phyloP scores from a whole-genome alignment of 2,113 vertebrate genomes.

The Erythrocebus patas region DNA sequence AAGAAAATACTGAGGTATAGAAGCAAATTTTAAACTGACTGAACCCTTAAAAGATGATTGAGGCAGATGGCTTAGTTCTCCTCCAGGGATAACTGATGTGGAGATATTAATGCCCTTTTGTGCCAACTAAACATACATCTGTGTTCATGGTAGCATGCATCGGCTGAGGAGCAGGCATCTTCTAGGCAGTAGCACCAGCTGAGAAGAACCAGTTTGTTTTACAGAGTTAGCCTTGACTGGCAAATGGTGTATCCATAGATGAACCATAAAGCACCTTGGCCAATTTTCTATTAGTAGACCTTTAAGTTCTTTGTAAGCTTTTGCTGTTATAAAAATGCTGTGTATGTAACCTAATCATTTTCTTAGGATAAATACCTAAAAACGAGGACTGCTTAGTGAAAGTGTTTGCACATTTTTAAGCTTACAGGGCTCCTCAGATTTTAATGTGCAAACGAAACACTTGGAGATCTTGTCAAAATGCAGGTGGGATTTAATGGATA shows the following conservation, averaged over 20 bases:
- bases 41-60: neutral
- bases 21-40: neutral
- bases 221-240: neutral
- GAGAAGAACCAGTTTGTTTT: neutral
- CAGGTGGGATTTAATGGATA: neutral
- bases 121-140: neutral
- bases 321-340: neutral
- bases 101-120: neutral
- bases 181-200: neutral
- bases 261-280: neutral
- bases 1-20: neutral
- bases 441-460: neutral
- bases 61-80: neutral
- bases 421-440: neutral
- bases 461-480: neutral
- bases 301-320: neutral
- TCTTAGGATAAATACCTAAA: neutral
- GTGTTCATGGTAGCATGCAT: neutral
- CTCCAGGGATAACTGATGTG: neutral
- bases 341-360: neutral
- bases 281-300: neutral
- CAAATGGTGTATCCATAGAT: neutral
- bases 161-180: neutral
- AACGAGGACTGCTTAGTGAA: neutral
- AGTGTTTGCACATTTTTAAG: neutral